Conservation (phyloP, 2,113 vertebrate genomes). For the Dendropsophus ebraccatus region DNA sequence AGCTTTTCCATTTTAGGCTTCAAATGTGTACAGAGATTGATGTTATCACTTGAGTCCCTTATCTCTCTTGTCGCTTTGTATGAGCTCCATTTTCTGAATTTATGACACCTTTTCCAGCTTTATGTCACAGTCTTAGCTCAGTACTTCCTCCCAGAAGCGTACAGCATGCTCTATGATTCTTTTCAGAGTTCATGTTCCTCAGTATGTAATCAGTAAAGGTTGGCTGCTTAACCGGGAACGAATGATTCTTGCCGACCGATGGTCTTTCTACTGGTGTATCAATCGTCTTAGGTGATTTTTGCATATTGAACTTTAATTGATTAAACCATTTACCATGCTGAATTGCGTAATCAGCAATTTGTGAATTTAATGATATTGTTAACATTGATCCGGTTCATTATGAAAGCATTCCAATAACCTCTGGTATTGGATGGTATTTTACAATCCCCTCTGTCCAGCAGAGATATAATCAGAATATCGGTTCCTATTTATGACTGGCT, state of each 20-base stretch:
- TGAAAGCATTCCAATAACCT: neutral
- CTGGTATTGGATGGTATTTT: neutral
- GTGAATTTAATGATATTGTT: neutral
- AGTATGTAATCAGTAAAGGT: too few species aligned
- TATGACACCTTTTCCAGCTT: neutral
- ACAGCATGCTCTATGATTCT: neutral
- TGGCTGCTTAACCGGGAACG: neutral
- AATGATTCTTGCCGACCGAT: neutral
- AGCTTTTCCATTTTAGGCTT: neutral
- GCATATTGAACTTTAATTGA: neutral
- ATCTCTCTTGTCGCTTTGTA: constrained; percentile 4
- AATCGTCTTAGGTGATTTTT: neutral
- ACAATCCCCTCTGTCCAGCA: neutral
- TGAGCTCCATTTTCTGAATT: neutral
- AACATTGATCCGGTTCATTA: neutral
- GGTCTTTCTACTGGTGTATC: neutral
- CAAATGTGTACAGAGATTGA: neutral
- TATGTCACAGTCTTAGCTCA: neutral
- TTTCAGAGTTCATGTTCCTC: neutral
- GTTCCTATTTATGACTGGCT: neutral
- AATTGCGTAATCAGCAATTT: neutral
- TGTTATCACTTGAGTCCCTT: neutral
- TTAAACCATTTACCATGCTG: neutral
- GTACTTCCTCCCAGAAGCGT: neutral
- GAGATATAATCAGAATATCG: neutral